A percentile compares a stretch with the other conserved stretches of the same genome.
phyloP scores from a whole-genome alignment of 2,888 invertebrate genomes.

The Synanthedon andrenaeformis region DNA sequence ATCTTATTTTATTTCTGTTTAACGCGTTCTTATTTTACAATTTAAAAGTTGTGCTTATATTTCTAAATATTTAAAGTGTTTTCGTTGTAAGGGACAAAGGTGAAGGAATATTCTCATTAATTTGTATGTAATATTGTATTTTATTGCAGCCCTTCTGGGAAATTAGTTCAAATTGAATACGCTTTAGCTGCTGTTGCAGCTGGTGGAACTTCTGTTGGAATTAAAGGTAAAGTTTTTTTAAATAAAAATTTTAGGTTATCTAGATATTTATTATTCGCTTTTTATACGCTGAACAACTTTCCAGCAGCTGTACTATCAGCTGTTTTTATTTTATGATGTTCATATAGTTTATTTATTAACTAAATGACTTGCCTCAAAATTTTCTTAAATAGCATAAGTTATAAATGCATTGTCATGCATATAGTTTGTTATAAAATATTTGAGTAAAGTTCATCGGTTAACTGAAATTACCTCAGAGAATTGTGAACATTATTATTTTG shows the following conservation, averaged over 20 bases:
- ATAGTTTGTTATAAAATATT: too few species aligned
- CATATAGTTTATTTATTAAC: too few species aligned
- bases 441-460: too few species aligned
- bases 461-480: too few species aligned
- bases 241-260: conserved; percentile 8
- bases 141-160: conserved; percentile 93
- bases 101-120: not conserved
- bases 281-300: conserved; percentile 6
- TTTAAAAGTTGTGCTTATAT: too few species aligned
- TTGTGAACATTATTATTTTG: too few species aligned
- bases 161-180: conserved; percentile 99
- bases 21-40: not conserved
- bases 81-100: not conserved
- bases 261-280: not conserved
- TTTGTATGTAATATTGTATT: not conserved
- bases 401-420: too few species aligned
- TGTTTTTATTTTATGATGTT: too few species aligned
- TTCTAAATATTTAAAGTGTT: not conserved
- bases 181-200: conserved; percentile 98
- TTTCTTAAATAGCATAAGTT: too few species aligned
- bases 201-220: conserved; percentile 98
- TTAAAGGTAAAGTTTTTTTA: conserved; percentile 78
- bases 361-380: too few species aligned
- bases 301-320: conserved; percentile 26
- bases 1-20: not conserved